These are phyloP conservation scores for Nasonia longicornis DNA, from an alignment of 1,140 invertebrate species.

Conservation along the genomic window DNA sequence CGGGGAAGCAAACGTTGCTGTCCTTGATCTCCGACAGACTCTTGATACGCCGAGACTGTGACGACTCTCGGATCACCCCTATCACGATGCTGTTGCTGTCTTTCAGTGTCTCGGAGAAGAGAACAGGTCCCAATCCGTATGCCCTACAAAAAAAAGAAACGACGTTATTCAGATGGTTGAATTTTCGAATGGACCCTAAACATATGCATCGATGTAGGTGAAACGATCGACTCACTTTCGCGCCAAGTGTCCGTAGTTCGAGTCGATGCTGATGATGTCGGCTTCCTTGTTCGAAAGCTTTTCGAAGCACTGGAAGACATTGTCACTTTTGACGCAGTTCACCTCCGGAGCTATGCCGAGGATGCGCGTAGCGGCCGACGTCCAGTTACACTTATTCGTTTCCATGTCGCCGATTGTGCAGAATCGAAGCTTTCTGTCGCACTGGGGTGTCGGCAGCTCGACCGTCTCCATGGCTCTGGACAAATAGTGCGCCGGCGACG, in stretches of 20 bases:
- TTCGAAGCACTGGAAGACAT: slow-evolving; percentile 73
- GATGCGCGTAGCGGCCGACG: slow-evolving; percentile 68
- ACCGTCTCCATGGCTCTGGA: slow-evolving; percentile 57
- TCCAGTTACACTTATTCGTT: slow-evolving; percentile 73
- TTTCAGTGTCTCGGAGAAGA: slow-evolving; percentile 70
- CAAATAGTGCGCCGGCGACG: slow-evolving; percentile 48
- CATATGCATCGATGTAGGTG: no score
- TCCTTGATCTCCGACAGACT: slow-evolving; percentile 72
- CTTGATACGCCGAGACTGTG: slow-evolving; percentile 57
- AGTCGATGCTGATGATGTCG: slow-evolving; percentile 78
- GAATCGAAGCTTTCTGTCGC: slow-evolving; percentile 70
- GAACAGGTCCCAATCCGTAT: slow-evolving; percentile 70
- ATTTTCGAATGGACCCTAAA: not conserved
- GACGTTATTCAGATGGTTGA: slow-evolving; percentile 35
- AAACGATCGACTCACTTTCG: slow-evolving; percentile 71
- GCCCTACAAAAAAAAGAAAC: slow-evolving; percentile 63
- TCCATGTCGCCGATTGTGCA: slow-evolving; percentile 72
- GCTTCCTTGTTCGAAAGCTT: slow-evolving; percentile 71
- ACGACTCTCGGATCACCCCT: slow-evolving; percentile 70
- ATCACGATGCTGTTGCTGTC: slow-evolving; percentile 67
- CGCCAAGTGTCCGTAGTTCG: slow-evolving; percentile 79
- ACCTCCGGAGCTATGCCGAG: slow-evolving; percentile 73
- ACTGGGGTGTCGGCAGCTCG: slow-evolving; percentile 57
- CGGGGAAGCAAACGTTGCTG: slow-evolving; percentile 76
- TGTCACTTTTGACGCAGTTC: slow-evolving; percentile 65